These are phyloP conservation scores for Heliocidaris tuberculata DNA, from an alignment of 35 echinoderm and acorn worm genomes.

Conservation along the genomic window DNA sequence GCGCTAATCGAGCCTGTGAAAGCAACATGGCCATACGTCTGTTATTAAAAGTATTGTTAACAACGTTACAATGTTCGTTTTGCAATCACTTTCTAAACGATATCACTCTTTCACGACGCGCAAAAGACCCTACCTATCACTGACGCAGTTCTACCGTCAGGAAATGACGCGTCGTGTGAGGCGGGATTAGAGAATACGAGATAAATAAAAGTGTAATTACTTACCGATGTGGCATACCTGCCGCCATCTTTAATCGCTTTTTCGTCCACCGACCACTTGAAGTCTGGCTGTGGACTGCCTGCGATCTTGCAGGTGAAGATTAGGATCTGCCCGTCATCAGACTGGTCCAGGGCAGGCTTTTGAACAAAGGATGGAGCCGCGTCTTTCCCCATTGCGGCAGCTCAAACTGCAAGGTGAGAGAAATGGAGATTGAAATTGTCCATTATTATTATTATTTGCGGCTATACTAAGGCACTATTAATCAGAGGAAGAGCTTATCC, in stretches of 20 bases:
- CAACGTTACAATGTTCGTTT: too few relatives aligned
- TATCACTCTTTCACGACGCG: too few relatives aligned
- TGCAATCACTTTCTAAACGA: too few relatives aligned
- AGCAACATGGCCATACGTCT: too few relatives aligned
- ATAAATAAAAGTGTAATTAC: not conserved
- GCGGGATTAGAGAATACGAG: too few relatives aligned
- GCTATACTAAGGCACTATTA: too few relatives aligned
- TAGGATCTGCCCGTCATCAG: conserved; percentile 84
- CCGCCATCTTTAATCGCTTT: conserved; percentile 81
- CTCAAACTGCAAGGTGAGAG: conserved; percentile 38
- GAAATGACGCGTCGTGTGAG: too few relatives aligned
- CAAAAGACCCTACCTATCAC: too few relatives aligned
- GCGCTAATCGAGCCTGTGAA: too few relatives aligned
- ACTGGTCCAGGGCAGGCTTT: conserved; percentile 94
- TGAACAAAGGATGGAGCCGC: conserved; percentile 90
- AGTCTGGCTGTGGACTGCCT: conserved; percentile 81
- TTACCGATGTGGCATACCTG: conserved; percentile 56
- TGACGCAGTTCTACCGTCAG: too few relatives aligned
- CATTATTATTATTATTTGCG: not conserved
- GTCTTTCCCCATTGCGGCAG: conserved; percentile 89
- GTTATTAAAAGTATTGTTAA: too few relatives aligned
- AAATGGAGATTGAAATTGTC: not conserved
- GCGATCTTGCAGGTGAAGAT: conserved; percentile 93
- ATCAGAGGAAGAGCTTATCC: too few relatives aligned
- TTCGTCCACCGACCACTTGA: conserved; percentile 87